phyloP scores from a whole-genome alignment of 2,113 vertebrate species.

The Anthoscopus minutus region DNA sequence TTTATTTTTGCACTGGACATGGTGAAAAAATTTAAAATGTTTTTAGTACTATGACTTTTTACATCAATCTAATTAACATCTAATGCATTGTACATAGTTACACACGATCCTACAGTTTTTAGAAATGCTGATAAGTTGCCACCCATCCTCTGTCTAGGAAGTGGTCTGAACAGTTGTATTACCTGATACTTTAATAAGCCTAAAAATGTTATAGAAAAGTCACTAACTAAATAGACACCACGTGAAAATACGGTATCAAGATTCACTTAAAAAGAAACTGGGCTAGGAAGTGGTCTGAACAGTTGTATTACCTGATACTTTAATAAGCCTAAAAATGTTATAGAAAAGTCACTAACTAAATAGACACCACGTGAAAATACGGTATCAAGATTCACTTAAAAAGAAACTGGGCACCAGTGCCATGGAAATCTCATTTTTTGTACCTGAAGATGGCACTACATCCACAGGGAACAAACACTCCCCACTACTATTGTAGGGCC shows the following conservation, averaged over 20 bases:
- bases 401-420: not conserved
- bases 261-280: not conserved
- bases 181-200: not conserved
- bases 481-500: not conserved
- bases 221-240: not conserved
- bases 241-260: not conserved
- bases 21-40: not conserved
- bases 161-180: not conserved
- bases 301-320: not conserved
- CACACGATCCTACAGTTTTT: not conserved
- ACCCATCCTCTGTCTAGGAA: not conserved
- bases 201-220: not conserved
- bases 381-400: not conserved
- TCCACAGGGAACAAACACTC: not conserved
- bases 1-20: not conserved
- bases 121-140: not conserved
- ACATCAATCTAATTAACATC: not conserved
- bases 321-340: not conserved
- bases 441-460: constrained; percentile 40
- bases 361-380: not conserved
- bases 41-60: not conserved
- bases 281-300: no score
- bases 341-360: not conserved
- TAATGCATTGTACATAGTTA: not conserved
- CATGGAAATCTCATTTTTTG: not conserved